Percentiles rank a stretch among this genome's conserved stretches.
Conservation (phyloP, 2,113 vertebrate species). For the Sardina pilchardus region DNA sequence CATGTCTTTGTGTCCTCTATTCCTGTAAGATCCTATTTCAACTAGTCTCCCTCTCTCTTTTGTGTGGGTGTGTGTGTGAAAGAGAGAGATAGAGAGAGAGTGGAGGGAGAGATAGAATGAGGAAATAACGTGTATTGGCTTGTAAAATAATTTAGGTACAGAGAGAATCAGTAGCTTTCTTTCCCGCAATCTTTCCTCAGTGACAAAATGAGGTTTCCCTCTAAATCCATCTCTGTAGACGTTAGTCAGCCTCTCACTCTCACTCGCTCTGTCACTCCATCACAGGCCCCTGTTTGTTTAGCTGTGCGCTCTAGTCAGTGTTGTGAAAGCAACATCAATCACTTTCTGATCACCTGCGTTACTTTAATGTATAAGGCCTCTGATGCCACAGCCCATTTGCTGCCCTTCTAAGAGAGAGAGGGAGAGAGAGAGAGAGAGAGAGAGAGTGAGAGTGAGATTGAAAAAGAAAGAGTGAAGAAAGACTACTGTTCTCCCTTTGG, state of each 20-base stretch:
- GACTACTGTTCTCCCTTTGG: not conserved
- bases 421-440: slow-evolving; percentile 1
- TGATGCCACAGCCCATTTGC: not conserved
- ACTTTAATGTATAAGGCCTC: slow-evolving; percentile 1
- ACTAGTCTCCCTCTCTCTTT: not conserved
- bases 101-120: not conserved
- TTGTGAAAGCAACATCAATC: slow-evolving; percentile 61
- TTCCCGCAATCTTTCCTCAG: not conserved
- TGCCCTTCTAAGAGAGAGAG: not conserved
- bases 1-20: no score
- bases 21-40: no score
- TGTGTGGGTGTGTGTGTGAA: not conserved
- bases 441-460: slow-evolving; percentile 24
- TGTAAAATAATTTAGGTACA: not conserved
- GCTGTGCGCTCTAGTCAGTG: slow-evolving; percentile 42
- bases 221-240: not conserved
- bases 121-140: not conserved
- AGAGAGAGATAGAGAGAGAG: not conserved
- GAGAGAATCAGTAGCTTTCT: not conserved
- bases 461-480: slow-evolving; percentile 10
- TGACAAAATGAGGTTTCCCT: not conserved
- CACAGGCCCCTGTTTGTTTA: not conserved
- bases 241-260: slow-evolving; percentile 6
- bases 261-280: not conserved
- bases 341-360: slow-evolving; percentile 59